These are phyloP conservation scores for Limnephilus marmoratus DNA, from an alignment of 2,888 invertebrate genomes.

Conservation along the genomic window DNA sequence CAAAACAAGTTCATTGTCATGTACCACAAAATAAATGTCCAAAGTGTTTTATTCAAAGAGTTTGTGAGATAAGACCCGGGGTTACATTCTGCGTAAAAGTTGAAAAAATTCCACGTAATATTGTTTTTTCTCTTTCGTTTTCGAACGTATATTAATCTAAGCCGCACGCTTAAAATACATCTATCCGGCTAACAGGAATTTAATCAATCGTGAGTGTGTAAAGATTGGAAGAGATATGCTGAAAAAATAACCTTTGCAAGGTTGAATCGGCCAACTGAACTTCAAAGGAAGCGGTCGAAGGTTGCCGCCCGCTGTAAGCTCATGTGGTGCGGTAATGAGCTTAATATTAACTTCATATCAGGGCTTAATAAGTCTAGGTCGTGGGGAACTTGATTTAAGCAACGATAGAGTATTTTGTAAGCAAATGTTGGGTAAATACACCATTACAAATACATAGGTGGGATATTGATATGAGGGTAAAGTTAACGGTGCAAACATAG, in stretches of 20 bases:
- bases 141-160: background rate
- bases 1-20: too few relatives aligned
- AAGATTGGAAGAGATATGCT: background rate
- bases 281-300: constrained; percentile 18
- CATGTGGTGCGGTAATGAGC: background rate
- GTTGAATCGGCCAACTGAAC: constrained; percentile 2
- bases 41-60: too few relatives aligned
- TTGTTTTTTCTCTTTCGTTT: background rate
- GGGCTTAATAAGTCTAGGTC: background rate
- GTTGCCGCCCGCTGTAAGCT: background rate
- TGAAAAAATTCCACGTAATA: background rate
- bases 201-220: background rate
- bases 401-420: background rate
- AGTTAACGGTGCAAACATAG: too few relatives aligned
- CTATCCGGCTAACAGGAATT: background rate
- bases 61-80: too few relatives aligned
- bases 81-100: background rate
- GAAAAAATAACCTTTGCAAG: constrained; percentile 28
- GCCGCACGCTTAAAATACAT: background rate
- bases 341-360: background rate
- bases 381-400: background rate
- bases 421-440: background rate
- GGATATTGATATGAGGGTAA: too few relatives aligned
- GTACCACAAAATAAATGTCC: too few relatives aligned
- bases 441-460: background rate